Base-by-base conservation (phyloP, 37 sponge, comb jelly and placozoan genomes). In the Oscarella lobularis region DNA sequence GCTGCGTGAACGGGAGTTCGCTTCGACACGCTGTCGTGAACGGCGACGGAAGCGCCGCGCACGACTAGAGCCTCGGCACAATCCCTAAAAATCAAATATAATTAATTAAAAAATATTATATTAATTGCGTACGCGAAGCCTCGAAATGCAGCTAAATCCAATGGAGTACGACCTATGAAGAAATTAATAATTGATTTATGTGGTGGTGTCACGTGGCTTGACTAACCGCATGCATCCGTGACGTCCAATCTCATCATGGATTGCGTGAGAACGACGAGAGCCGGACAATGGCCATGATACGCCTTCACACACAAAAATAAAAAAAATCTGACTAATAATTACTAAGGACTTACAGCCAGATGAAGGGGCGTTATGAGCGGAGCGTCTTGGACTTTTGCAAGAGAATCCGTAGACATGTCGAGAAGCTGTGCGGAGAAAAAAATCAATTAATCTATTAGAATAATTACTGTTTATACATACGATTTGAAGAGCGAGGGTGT, bases 1-100 rank as follows among this genome's bases (percentile, higher is more conserved):
- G 92, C 85, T 36, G 92, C 87, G 60, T 91, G 92, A 27, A 91
- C 76, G 0, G 92, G 88, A 20, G 87, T 91, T 2, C 92, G 74
- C 38, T 91, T 84, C 34, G 87, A 69, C 1, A 77, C 75, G 1
- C 38, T 27, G 66, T 91, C 92, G 60, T 81, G 83, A 20, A 82
- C 84, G 39, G 85, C 41, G 33, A 87, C 72, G 40, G 82, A 67
- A 29, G 88, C 88, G 4, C 80, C 77, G 35, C 39, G 81, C 32
- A 36, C 70, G 41, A 89, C 67, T 66, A 89, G 78, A 40, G 73
- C 77, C 38, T 78, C 86, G 2, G 85, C 89, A 32, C 84, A 79
- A 1, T 84, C 86, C 86, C 89, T 89, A 41, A 1, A 40, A 48
- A 20, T 20, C 9, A 9, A 48, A 9, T 27, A 27, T 9, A 9